Conservation (phyloP, 2,113 vertebrate genomes). For the Origma solitaria region DNA sequence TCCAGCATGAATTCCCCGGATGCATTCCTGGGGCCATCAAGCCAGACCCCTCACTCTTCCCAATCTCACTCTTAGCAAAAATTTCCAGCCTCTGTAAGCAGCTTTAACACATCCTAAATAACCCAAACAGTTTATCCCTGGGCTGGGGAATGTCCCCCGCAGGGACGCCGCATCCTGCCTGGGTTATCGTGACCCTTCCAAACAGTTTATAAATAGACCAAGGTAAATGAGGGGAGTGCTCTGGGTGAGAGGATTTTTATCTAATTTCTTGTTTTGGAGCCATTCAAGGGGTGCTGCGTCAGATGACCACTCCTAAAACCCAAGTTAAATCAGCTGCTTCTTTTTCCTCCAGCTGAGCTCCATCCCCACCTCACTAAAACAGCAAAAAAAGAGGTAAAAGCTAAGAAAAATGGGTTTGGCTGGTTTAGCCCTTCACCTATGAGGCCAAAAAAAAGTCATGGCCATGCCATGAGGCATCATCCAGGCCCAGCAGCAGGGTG, state of each 20-base stretch:
- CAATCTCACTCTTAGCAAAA: background rate
- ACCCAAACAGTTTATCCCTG: conserved; percentile 55
- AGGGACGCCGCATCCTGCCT: conserved; percentile 7
- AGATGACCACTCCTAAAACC: background rate
- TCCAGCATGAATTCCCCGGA: background rate
- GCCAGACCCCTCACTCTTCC: background rate
- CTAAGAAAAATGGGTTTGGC: background rate
- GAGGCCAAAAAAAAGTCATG: background rate
- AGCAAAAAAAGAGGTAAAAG: background rate
- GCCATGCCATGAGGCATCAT: rapidly evolving
- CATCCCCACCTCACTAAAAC: background rate
- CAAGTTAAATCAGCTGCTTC: rapidly evolving
- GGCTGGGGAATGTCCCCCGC: background rate
- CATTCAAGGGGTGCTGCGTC: rapidly evolving
- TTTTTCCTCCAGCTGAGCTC: background rate
- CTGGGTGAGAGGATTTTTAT: background rate
- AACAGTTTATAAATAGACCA: conserved; percentile 53
- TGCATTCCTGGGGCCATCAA: rapidly evolving
- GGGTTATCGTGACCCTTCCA: background rate
- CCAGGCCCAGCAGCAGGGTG: background rate
- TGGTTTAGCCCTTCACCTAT: background rate
- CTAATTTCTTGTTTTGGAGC: background rate
- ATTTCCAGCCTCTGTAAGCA: background rate
- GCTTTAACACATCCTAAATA: background rate
- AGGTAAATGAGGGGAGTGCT: background rate